These are phyloP conservation scores for Cochlearius cochlearius DNA, from an alignment of 2,113 vertebrate species.

Conservation along the genomic window DNA sequence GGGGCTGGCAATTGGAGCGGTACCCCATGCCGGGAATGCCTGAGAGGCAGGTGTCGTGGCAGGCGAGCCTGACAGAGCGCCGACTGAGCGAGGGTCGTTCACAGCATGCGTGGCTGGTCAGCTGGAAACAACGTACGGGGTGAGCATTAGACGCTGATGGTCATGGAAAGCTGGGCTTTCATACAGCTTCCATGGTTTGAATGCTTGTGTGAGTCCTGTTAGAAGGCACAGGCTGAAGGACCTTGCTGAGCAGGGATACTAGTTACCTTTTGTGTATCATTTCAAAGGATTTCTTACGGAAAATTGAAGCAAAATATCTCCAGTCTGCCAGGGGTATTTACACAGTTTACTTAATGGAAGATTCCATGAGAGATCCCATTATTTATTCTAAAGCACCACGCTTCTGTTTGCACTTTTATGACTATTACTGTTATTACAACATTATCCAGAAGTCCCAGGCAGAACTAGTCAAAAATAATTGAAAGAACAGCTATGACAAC, in stretches of 20 bases:
- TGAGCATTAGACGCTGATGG: background rate
- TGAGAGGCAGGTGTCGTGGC: fast-evolving
- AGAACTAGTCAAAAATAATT: background rate
- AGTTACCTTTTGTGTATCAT: background rate
- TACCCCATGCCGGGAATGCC: background rate
- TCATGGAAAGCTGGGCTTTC: background rate
- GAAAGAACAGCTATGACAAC: background rate
- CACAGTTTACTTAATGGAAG: background rate
- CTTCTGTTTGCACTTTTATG: background rate
- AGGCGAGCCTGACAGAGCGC: background rate
- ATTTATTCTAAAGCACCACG: background rate
- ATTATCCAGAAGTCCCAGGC: background rate
- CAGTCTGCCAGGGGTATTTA: background rate
- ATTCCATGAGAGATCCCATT: background rate
- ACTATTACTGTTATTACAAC: background rate
- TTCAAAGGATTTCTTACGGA: background rate
- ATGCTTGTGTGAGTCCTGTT: background rate
- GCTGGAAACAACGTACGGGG: fast-evolving
- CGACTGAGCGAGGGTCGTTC: fast-evolving
- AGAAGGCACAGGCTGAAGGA: background rate
- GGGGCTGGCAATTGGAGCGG: background rate
- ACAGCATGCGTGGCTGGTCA: background rate
- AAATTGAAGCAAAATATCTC: background rate
- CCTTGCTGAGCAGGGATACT: background rate
- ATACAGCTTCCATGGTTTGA: background rate